Conservation (phyloP, 2,113 vertebrate genomes). For the Antigone vipio region DNA sequence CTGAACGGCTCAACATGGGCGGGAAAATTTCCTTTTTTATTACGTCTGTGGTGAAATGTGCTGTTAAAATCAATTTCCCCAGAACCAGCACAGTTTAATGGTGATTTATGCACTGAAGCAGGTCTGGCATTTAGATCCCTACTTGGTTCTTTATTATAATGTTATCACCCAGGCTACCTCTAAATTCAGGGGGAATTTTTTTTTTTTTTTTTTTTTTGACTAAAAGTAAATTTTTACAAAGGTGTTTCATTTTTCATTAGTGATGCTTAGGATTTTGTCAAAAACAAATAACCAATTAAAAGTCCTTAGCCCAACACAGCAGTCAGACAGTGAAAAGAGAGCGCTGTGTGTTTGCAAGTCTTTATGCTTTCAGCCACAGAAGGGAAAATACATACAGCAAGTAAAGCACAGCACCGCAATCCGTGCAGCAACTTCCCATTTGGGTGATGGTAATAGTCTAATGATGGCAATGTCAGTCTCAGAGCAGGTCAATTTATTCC, state of each 20-base stretch:
- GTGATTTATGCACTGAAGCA: conserved; percentile 1
- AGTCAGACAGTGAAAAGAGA: background rate
- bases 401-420: background rate
- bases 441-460: background rate
- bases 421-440: background rate
- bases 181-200: background rate
- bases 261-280: background rate
- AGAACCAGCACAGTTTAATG: background rate
- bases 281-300: background rate
- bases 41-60: background rate
- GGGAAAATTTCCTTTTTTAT: conserved; percentile 1
- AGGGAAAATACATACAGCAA: background rate
- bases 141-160: background rate
- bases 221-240: background rate
- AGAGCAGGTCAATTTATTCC: background rate
- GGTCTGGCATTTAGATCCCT: background rate
- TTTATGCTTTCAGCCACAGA: background rate
- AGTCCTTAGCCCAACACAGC: background rate
- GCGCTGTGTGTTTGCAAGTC: background rate
- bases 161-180: background rate
- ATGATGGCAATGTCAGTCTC: background rate
- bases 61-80: conserved; percentile 32
- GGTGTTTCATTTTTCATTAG: background rate
- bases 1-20: background rate
- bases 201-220: background rate